phyloP scores from a whole-genome alignment of 1,140 invertebrate genomes.

The Drosophila pandora region DNA sequence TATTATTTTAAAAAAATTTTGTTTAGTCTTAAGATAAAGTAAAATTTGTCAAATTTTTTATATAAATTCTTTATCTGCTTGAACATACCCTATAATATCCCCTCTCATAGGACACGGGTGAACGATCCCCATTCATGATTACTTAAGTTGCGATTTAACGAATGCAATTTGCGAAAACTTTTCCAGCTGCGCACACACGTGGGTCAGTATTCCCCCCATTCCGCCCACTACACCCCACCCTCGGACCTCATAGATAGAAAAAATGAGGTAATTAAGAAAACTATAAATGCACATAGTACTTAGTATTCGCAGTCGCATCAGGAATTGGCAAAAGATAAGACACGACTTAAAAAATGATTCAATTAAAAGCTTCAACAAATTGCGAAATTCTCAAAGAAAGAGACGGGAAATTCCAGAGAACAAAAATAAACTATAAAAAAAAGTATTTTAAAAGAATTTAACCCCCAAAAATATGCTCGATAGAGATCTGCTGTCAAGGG shows the following conservation, averaged over 20 bases:
- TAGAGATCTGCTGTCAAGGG: slow-evolving; percentile 5
- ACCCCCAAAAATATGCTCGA: not conserved
- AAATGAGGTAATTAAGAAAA: slow-evolving; percentile 47
- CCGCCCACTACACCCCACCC: slow-evolving; percentile 6
- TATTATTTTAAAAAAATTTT: no score
- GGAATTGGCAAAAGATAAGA: slow-evolving; percentile 36
- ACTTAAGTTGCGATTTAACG: not conserved
- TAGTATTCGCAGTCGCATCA: slow-evolving; percentile 18
- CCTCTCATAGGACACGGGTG: not conserved
- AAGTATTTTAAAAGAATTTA: not conserved
- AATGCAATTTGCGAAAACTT: slow-evolving; percentile 21
- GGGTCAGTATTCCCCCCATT: not conserved
- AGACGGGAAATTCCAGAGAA: not conserved
- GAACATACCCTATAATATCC: not conserved
- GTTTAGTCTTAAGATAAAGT: no score
- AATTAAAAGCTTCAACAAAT: slow-evolving; percentile 24
- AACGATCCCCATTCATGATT: slow-evolving; percentile 16
- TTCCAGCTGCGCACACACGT: slow-evolving; percentile 20
- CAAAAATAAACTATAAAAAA: not conserved
- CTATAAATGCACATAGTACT: slow-evolving; percentile 10
- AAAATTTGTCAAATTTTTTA: no score
- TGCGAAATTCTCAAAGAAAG: slow-evolving; percentile 10
- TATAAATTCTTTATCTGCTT: no score
- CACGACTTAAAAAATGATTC: slow-evolving; percentile 38
- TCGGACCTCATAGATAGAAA: slow-evolving; percentile 26